Evolutionary conservation across 2,113 vertebrate genomes (phyloP).

Genomic region (Rhodinocichla rosea): DNA sequence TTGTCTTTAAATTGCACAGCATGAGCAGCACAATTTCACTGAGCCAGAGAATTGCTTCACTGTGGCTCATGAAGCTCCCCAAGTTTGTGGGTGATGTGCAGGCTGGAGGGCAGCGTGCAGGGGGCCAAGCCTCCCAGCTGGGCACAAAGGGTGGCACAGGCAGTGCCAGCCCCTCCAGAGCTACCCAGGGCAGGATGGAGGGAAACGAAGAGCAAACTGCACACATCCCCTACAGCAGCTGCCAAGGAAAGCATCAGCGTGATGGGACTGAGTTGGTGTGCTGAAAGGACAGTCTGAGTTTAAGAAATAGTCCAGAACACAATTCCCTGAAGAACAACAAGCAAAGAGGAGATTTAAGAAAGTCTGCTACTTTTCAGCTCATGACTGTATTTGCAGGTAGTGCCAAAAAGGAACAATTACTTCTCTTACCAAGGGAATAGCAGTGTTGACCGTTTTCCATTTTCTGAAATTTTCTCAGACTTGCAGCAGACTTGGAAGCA

Average conservation of each 20-base stretch:
- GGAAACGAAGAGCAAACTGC: background rate
- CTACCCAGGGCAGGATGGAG: background rate
- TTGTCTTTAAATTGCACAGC: slow-evolving; percentile 70
- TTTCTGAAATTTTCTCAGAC: background rate
- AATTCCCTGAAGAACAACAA: background rate
- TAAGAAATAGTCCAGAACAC: background rate
- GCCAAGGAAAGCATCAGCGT: rapidly evolving
- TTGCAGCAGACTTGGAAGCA: background rate
- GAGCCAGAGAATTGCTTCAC: slow-evolving; percentile 16
- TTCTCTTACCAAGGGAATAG: background rate
- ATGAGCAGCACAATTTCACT: slow-evolving; percentile 39
- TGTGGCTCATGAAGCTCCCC: background rate
- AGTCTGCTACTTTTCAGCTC: slow-evolving; percentile 16
- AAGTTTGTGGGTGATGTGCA: background rate
- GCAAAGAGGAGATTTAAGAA: background rate
- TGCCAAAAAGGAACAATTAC: slow-evolving; percentile 27
- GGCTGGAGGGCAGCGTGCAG: background rate
- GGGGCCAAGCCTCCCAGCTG: rapidly evolving
- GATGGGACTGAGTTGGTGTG: background rate
- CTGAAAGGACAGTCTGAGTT: background rate
- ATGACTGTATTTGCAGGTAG: background rate
- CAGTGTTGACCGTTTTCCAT: background rate
- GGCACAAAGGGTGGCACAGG: background rate
- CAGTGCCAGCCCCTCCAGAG: rapidly evolving
- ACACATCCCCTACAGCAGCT: background rate